phyloP scores from a whole-genome alignment of 2,113 vertebrate species.

The Sinocyclocheilus anshuiensis region DNA sequence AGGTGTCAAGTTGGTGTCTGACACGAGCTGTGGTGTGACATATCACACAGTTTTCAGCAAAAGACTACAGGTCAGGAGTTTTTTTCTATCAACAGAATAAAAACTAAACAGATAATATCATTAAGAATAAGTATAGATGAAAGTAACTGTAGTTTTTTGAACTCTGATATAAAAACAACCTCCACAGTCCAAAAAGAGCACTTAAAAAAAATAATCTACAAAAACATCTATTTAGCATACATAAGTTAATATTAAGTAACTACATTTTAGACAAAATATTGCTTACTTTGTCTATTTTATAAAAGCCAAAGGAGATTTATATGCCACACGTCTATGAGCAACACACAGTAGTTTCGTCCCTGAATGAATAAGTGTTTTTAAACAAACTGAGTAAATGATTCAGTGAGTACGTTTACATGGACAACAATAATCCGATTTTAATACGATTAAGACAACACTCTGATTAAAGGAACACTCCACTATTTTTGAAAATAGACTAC shows the following conservation, averaged over 20 bases:
- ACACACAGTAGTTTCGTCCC: too few relatives aligned
- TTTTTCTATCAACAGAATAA: not conserved
- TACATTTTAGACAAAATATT: not conserved
- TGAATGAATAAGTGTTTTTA: too few relatives aligned
- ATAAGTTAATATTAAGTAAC: not conserved
- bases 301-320: too few relatives aligned
- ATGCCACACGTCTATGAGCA: too few relatives aligned
- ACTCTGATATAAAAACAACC: not conserved
- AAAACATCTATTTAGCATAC: not conserved
- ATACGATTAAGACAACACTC: too few relatives aligned
- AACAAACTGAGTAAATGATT: not conserved
- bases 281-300: too few relatives aligned
- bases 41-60: slow-evolving; percentile 56
- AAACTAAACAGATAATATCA: not conserved
- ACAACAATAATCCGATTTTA: too few relatives aligned
- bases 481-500: too few relatives aligned
- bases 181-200: not conserved
- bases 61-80: slow-evolving; percentile 58
- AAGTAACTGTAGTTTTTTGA: not conserved
- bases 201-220: not conserved
- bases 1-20: slow-evolving; percentile 80
- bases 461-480: too few relatives aligned
- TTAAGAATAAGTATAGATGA: not conserved
- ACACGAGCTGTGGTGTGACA: slow-evolving; percentile 56
- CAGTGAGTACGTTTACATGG: too few relatives aligned